These are phyloP conservation scores for Myrmecophaga tridactyla DNA, from an alignment of 2,113 vertebrate genomes.

Conservation along the genomic window DNA sequence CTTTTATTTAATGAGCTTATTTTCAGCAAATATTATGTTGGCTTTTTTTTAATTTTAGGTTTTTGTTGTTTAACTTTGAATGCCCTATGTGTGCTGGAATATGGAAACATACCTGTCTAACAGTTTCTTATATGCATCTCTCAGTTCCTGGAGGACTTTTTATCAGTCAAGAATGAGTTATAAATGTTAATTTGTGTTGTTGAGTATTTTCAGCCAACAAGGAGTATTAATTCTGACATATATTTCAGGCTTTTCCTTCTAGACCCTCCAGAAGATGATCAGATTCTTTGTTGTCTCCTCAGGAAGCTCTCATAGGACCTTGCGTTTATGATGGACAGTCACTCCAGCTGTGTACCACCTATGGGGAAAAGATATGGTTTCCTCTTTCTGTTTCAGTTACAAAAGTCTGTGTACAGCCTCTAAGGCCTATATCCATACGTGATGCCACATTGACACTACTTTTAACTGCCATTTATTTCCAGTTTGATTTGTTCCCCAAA, in stretches of 20 bases:
- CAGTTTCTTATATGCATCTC: not conserved
- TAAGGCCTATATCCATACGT: not conserved
- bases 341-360: not conserved
- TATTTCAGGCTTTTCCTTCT: not conserved
- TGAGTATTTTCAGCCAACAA: not conserved
- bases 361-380: not conserved
- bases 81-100: not conserved
- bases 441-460: not conserved
- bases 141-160: not conserved
- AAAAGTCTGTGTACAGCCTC: not conserved
- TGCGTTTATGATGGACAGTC: not conserved
- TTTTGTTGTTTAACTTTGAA: not conserved
- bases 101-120: not conserved
- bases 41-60: not conserved
- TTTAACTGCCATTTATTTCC: not conserved
- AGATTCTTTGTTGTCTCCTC: not conserved
- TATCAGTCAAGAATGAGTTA: not conserved
- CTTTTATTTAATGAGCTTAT: not conserved
- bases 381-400: not conserved
- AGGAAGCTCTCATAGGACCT: not conserved
- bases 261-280: not conserved
- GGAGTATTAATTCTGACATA: not conserved
- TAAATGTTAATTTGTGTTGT: not conserved
- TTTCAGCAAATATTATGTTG: not conserved
- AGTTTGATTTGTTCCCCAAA: not conserved